phyloP scores from a whole-genome alignment of 2,113 vertebrate genomes.

The Rhabdomys dilectus region DNA sequence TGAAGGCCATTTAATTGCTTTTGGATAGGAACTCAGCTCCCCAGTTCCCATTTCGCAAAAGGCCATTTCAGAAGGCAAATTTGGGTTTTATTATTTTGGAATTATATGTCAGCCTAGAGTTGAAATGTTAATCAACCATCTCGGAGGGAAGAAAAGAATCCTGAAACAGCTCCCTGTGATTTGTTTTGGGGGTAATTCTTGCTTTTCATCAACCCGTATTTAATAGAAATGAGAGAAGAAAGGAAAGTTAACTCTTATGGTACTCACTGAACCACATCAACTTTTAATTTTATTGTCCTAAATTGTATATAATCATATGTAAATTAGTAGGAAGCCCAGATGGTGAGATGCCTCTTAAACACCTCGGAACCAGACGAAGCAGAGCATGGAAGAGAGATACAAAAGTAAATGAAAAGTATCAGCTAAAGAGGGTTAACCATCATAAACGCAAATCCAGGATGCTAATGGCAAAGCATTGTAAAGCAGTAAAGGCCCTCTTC shows the following conservation, averaged over 20 bases:
- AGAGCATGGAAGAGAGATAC: slow-evolving; percentile 17
- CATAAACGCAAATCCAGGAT: not conserved
- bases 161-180: slow-evolving; percentile 21
- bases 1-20: slow-evolving; percentile 67
- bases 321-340: slow-evolving; percentile 36
- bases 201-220: slow-evolving; percentile 47
- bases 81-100: slow-evolving; percentile 67
- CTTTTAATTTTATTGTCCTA: slow-evolving; percentile 37
- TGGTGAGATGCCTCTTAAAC: slow-evolving; percentile 48
- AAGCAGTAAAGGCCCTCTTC: not conserved
- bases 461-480: not conserved
- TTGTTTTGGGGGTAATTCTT: slow-evolving; percentile 50
- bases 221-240: slow-evolving; percentile 43
- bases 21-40: slow-evolving; percentile 48
- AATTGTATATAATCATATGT: not conserved
- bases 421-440: not conserved
- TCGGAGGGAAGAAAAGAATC: slow-evolving; percentile 27
- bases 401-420: slow-evolving; percentile 46
- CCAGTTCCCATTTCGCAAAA: slow-evolving; percentile 61
- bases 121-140: slow-evolving; percentile 62
- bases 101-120: slow-evolving; percentile 34
- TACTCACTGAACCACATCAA: not conserved
- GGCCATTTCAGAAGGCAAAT: slow-evolving; percentile 51
- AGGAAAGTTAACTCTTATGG: not conserved
- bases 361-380: not conserved